Base-by-base conservation (phyloP, 2,113 vertebrate genomes). In the Thunnus maccoyii region DNA sequence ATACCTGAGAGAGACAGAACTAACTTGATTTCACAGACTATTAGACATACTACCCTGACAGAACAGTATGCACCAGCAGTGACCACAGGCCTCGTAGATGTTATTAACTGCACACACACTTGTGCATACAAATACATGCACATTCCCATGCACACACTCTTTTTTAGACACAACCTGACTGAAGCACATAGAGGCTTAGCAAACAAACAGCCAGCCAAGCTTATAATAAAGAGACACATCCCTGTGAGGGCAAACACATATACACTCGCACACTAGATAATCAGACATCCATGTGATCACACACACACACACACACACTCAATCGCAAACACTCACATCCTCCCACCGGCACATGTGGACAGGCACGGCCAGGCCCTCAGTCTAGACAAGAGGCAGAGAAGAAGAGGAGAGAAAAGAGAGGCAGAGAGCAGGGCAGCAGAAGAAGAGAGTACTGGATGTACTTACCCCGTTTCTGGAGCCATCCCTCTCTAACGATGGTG, bases 391-490 rank as follows among this genome's bases (percentile, higher is more conserved):
- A 90, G 86, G 56, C 62, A 74, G 73, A 54, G 80, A 61, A 64
- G 78, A 81, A 72, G 85, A 73, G 73, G 65, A 86, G 51, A 74
- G 66, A 60, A 61, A 15, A 52, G 1, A 79, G 79, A 78, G 83
- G 69, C 51, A 74, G 72, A 74, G 79, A 62, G 70, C 22, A 78
- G 64, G 58, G 54, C 55, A 76, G 55, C 41, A 77, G 75, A 76
- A 79, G 62, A 72, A 55, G 83, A 86, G 83, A 47, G 86, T 91
- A 75, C 73, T 81, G 77, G 62, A 88, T 87, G 86, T 82, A 96
- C 97, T 98, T 94, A 99, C 97, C 97, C 95, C 97, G 97, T 96
- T 99, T 99, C 94, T 99, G 98, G 91, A 99, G 97, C 98, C 98
- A 99, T 91, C 98, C 98, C 97, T 99, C 98, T 95, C 97, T 99